Conservation (phyloP, 2,797 vertebrate genomes). For the Helicolenus hilgendorfi region DNA sequence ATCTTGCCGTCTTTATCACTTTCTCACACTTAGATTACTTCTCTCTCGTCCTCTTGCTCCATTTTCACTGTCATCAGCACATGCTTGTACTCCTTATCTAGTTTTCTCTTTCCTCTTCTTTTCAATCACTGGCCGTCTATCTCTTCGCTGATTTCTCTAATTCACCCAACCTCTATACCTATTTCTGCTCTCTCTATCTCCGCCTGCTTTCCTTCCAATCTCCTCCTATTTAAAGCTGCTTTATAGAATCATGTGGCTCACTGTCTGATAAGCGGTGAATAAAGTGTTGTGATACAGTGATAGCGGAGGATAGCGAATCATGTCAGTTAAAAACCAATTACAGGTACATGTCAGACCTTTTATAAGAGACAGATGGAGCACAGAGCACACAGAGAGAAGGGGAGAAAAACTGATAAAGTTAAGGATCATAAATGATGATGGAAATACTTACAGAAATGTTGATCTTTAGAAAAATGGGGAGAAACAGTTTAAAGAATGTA, state of each 20-base stretch:
- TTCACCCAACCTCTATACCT: conserved; percentile 12
- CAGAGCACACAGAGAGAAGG: background rate
- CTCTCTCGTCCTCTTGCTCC: conserved; percentile 8
- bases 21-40: conserved; percentile 36
- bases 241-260: conserved; percentile 36
- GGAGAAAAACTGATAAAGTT: conserved; percentile 3
- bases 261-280: conserved; percentile 72
- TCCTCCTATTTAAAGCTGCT: conserved; percentile 40
- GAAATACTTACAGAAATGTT: conserved; percentile 1
- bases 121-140: conserved; percentile 5
- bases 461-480: background rate
- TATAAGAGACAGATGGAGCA: conserved; percentile 37
- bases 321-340: conserved; percentile 78
- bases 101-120: conserved; percentile 16
- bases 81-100: conserved; percentile 31
- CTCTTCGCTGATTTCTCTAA: conserved; percentile 40
- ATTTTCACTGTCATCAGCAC: conserved; percentile 15
- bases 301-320: conserved; percentile 52
- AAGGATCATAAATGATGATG: background rate
- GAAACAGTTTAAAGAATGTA: background rate
- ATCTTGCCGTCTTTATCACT: conserved; percentile 41
- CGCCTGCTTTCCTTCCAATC: background rate
- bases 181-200: conserved; percentile 5
- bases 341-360: conserved; percentile 64
- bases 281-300: conserved; percentile 66